Evolutionary conservation across 64 coral and sea anemone genomes (phyloP).

Genomic region (Platygyra sinensis): DNA sequence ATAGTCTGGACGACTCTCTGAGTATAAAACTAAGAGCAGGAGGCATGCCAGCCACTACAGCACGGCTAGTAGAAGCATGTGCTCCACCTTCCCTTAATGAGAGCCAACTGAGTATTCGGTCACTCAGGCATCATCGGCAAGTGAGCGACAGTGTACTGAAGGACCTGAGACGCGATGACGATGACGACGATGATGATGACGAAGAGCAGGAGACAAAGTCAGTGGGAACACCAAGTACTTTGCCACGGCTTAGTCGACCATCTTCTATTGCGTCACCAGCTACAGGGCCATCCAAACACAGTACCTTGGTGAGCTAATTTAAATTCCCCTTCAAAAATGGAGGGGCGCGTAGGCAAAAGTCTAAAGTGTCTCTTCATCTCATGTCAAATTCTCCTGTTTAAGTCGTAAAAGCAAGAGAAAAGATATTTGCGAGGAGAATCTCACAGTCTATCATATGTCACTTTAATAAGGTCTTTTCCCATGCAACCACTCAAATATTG

Average conservation of each 20-base stretch:
- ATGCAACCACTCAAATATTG: too few species aligned
- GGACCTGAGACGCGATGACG: conserved; percentile 27
- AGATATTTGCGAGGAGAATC: too few species aligned
- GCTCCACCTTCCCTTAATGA: conserved; percentile 35
- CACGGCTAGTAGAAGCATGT: conserved; percentile 73
- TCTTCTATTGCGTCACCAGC: conserved; percentile 66
- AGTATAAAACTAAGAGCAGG: conserved; percentile 72
- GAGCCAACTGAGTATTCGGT: conserved; percentile 2
- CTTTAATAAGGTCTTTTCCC: too few species aligned
- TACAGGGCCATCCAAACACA: conserved; percentile 53
- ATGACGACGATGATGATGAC: conserved; percentile 40
- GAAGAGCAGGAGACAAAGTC: conserved; percentile 20
- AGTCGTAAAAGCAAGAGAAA: too few species aligned
- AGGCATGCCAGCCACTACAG: conserved; percentile 79
- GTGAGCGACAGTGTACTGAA: conserved; percentile 58
- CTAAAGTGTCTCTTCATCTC: too few species aligned
- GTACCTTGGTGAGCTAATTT: conserved; percentile 39
- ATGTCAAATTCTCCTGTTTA: too few species aligned
- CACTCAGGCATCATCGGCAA: conserved; percentile 49
- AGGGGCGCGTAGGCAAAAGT: too few species aligned
- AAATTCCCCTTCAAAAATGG: neutral
- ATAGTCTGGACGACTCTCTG: conserved; percentile 56
- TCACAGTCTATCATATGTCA: too few species aligned
- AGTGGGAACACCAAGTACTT: conserved; percentile 43
- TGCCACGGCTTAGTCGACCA: conserved; percentile 59